These are phyloP conservation scores for Coleophora deauratella DNA, from an alignment of 2,888 invertebrate genomes.

Conservation along the genomic window DNA sequence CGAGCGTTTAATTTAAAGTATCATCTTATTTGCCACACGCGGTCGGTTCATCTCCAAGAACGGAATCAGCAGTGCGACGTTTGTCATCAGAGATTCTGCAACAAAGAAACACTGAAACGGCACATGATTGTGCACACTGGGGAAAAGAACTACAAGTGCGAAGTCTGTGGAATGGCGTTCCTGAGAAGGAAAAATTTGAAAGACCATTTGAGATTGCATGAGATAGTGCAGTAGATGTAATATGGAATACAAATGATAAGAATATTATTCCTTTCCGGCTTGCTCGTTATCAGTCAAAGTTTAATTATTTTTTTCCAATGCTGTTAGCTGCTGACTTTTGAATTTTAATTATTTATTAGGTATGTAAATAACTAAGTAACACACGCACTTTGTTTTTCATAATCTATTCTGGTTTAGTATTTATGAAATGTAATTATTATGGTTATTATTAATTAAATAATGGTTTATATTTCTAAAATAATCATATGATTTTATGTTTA, in stretches of 20 bases:
- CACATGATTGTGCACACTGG: slow-evolving; percentile 74
- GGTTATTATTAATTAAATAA: too few species aligned
- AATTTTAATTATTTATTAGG: neutral
- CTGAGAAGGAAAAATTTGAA: slow-evolving; percentile 59
- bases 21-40: slow-evolving; percentile 56
- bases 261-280: too few species aligned
- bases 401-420: too few species aligned
- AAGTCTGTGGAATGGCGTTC: slow-evolving; percentile 67
- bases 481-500: too few species aligned
- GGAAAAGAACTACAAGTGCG: slow-evolving; percentile 71
- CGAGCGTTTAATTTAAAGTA: slow-evolving; percentile 60
- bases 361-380: neutral
- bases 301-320: too few species aligned
- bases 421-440: too few species aligned
- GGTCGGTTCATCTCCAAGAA: slow-evolving; percentile 62
- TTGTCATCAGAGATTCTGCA: slow-evolving; percentile 68
- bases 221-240: slow-evolving; percentile 24
- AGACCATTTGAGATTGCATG: slow-evolving; percentile 57
- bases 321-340: neutral
- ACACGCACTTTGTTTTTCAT: neutral
- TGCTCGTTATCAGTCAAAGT: too few species aligned
- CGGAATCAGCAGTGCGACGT: slow-evolving; percentile 69
- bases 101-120: slow-evolving; percentile 69
- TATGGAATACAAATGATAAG: neutral
- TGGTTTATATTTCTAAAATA: too few species aligned